phyloP scores from a whole-genome alignment of 1,140 invertebrate species.

The Papilio dardanus region DNA sequence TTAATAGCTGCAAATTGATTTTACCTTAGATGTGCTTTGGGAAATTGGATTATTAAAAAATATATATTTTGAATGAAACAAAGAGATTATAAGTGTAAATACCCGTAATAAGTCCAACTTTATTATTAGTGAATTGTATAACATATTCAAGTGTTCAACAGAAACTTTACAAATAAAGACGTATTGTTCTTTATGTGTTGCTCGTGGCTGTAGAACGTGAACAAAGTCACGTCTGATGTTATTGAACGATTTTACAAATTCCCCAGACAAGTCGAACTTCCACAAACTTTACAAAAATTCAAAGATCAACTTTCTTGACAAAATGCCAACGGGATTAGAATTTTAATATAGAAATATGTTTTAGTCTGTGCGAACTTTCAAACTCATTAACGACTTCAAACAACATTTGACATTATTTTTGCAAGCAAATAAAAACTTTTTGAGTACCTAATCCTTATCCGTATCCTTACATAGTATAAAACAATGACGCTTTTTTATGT shows the following conservation, averaged over 20 bases:
- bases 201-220: background rate
- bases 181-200: conserved; percentile 6
- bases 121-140: background rate
- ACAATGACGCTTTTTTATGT: too few species aligned
- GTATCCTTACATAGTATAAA: too few species aligned
- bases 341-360: conserved; percentile 20
- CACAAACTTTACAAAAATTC: conserved; percentile 15
- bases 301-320: conserved; percentile 16
- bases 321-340: conserved; percentile 30
- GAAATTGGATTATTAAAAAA: too few species aligned
- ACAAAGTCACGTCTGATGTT: conserved; percentile 27
- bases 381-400: conserved; percentile 17
- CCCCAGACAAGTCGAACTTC: background rate
- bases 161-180: conserved; percentile 14
- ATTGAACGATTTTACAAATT: conserved; percentile 28
- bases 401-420: background rate
- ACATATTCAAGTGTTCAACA: background rate
- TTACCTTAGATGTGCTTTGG: too few species aligned
- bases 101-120: too few species aligned
- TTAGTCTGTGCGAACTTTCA: background rate
- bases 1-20: too few species aligned
- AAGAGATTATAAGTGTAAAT: background rate
- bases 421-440: background rate
- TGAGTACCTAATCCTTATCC: too few species aligned
- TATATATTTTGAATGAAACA: too few species aligned